These are phyloP conservation scores for Scatophagus argus DNA, from an alignment of 2,113 vertebrate species.

Conservation along the genomic window DNA sequence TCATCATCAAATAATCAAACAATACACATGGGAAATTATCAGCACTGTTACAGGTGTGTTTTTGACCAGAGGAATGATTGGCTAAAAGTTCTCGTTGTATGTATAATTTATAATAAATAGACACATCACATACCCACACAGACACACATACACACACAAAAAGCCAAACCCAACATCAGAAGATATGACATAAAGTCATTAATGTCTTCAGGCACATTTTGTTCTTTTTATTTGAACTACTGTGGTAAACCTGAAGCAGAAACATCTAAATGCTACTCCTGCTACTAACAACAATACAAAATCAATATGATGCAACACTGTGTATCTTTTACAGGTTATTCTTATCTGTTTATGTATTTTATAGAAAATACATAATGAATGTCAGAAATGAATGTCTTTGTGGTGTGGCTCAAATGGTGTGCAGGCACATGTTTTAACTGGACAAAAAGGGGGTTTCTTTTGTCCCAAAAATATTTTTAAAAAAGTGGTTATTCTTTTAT, in stretches of 20 bases:
- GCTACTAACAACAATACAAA: background rate
- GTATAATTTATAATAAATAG: constrained; percentile 27
- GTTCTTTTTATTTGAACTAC: background rate
- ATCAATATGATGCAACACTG: background rate
- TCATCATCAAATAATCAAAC: constrained; percentile 2
- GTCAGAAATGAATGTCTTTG: background rate
- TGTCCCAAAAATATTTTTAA: background rate
- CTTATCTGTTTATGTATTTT: no score
- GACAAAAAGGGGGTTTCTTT: background rate
- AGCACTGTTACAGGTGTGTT: background rate
- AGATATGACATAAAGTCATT: constrained; percentile 24
- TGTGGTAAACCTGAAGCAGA: background rate
- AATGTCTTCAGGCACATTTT: constrained; percentile 12
- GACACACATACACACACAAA: background rate
- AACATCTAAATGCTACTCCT: background rate
- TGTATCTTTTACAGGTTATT: background rate
- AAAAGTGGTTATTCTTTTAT: background rate
- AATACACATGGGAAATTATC: constrained; percentile 3
- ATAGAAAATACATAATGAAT: no score
- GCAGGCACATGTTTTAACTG: background rate
- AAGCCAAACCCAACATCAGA: constrained; percentile 4
- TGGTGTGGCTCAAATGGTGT: no score
- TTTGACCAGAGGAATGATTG: background rate
- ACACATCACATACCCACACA: background rate
- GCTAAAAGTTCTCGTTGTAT: background rate